These are phyloP conservation scores for Chionodraco myersi DNA, from an alignment of 2,113 vertebrate species.

Conservation along the genomic window DNA sequence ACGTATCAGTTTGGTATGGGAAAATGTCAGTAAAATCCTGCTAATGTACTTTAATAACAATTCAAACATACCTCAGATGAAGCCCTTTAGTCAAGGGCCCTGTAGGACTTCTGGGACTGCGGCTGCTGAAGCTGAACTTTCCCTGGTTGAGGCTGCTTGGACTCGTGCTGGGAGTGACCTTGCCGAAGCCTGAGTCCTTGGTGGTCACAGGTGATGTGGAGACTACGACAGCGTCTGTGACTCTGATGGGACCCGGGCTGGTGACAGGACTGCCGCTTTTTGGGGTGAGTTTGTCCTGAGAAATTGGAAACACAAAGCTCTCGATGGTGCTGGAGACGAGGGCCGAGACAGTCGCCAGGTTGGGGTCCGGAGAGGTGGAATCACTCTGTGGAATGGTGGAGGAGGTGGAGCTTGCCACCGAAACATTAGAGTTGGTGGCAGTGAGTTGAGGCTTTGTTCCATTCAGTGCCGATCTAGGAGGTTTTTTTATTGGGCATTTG, in stretches of 20 bases:
- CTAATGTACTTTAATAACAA: not conserved
- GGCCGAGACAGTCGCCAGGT: slow-evolving; percentile 60
- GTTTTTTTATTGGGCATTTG: slow-evolving; percentile 18
- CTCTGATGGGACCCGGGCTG: slow-evolving; percentile 19
- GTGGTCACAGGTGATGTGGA: not conserved
- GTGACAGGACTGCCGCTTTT: slow-evolving; percentile 2
- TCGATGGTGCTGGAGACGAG: slow-evolving; percentile 71
- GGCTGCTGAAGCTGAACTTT: slow-evolving; percentile 42
- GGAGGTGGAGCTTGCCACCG: slow-evolving; percentile 36
- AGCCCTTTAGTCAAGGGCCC: slow-evolving; percentile 39
- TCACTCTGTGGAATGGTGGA: not conserved
- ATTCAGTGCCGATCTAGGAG: slow-evolving; percentile 42
- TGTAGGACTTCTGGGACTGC: slow-evolving; percentile 45
- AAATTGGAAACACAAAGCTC: slow-evolving; percentile 54
- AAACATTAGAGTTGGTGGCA: slow-evolving; percentile 6
- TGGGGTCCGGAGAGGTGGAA: slow-evolving; percentile 18
- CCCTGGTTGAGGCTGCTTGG: slow-evolving; percentile 45
- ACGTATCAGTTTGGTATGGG: not conserved
- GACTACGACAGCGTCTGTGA: not conserved
- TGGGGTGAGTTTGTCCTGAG: slow-evolving; percentile 33
- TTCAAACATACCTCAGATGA: slow-evolving; percentile 50
- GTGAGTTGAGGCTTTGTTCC: slow-evolving; percentile 38
- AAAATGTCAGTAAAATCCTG: slow-evolving; percentile 1
- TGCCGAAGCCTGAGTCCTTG: slow-evolving; percentile 30
- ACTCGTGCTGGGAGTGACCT: slow-evolving; percentile 36